These are phyloP conservation scores for Enteromius thamalakanensis DNA, from an alignment of 2,797 vertebrate species.

Conservation along the genomic window DNA sequence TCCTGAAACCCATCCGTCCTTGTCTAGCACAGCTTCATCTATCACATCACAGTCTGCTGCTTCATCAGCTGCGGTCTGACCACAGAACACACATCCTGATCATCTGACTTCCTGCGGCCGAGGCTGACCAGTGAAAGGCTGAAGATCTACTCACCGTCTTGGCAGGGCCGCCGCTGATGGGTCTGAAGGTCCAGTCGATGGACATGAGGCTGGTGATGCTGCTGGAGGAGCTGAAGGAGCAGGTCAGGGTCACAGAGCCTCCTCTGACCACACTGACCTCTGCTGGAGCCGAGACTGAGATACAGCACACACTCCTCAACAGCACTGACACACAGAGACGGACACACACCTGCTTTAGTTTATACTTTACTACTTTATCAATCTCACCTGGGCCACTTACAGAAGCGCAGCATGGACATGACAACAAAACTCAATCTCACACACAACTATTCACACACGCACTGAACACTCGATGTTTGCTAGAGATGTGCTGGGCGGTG, in stretches of 20 bases:
- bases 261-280: conserved; percentile 74
- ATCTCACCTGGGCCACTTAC: too few relatives aligned
- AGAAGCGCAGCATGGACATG: too few relatives aligned
- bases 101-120: not conserved
- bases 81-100: not conserved
- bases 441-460: not conserved
- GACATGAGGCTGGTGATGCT: conserved; percentile 80
- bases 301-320: conserved; percentile 27
- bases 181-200: conserved; percentile 88
- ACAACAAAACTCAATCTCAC: not conserved
- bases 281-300: conserved; percentile 72
- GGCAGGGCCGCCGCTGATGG: conserved; percentile 76
- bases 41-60: too few relatives aligned
- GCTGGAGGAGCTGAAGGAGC: conserved; percentile 83
- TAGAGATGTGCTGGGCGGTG: too few relatives aligned
- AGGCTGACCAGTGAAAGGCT: not conserved
- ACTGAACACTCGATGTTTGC: not conserved
- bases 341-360: too few relatives aligned
- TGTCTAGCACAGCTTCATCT: too few relatives aligned
- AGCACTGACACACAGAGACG: conserved; percentile 27
- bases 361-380: too few relatives aligned
- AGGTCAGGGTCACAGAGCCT: conserved; percentile 77
- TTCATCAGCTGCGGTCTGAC: not conserved
- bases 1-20: not conserved
- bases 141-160: conserved; percentile 73